Conservation (phyloP, 2,113 vertebrate species). For the Geococcyx californianus region DNA sequence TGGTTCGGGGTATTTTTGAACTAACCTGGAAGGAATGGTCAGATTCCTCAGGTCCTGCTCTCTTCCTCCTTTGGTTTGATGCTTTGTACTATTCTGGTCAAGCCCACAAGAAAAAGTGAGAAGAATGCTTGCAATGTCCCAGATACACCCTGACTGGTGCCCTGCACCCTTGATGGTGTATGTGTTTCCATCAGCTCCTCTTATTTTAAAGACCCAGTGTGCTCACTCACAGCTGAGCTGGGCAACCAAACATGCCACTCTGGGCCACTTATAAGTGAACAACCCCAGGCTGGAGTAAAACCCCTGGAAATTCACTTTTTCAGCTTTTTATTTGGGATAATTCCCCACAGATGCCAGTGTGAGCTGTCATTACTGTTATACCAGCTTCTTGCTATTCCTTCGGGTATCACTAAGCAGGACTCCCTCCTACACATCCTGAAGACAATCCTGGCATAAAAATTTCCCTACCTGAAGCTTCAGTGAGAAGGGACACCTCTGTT, state of each 20-base stretch:
- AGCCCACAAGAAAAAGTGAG: neutral
- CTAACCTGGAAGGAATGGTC: neutral
- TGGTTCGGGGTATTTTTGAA: neutral
- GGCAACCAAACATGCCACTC: accelerated
- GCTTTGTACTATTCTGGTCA: neutral
- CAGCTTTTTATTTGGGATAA: neutral
- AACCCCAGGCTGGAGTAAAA: neutral
- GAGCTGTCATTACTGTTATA: neutral
- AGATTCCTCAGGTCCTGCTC: neutral
- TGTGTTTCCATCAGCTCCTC: neutral
- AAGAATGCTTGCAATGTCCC: neutral
- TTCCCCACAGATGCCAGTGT: accelerated
- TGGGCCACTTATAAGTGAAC: accelerated
- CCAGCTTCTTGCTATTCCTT: neutral
- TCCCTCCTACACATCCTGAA: neutral
- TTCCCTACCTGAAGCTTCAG: neutral
- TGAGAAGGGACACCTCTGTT: neutral
- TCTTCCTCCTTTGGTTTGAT: neutral
- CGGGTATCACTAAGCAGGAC: neutral
- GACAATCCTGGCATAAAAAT: accelerated
- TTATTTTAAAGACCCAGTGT: neutral
- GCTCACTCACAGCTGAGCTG: neutral
- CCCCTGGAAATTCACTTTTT: neutral
- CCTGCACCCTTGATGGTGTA: neutral
- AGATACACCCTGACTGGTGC: accelerated